These are phyloP conservation scores for Agrotis puta DNA, from an alignment of 2,888 invertebrate species.

Conservation along the genomic window DNA sequence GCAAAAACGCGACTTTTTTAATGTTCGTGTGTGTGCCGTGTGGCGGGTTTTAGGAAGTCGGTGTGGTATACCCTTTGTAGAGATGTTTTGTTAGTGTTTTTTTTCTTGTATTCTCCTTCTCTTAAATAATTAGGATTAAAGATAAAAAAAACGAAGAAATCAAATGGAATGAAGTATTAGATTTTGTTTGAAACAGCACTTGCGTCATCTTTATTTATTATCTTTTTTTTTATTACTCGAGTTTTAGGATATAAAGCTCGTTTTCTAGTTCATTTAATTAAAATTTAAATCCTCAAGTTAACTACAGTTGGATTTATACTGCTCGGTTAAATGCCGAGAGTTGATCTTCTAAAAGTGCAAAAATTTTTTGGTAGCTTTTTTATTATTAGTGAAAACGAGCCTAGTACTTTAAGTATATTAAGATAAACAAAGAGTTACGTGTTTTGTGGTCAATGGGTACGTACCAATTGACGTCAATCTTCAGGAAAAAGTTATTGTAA, in stretches of 20 bases:
- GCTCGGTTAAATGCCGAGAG: neutral
- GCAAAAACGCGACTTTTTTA: conserved; percentile 87
- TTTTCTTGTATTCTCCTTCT: conserved; percentile 16
- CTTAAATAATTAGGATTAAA: conserved; percentile 25
- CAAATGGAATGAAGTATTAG: neutral
- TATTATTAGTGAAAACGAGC: neutral
- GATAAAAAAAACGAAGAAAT: conserved; percentile 13
- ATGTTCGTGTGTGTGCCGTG: conserved; percentile 85
- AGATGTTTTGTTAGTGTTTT: conserved; percentile 17
- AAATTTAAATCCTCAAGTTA: too few relatives aligned
- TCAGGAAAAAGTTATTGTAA: conserved; percentile 2
- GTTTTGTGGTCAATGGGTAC: neutral
- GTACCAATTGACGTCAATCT: conserved; percentile 28
- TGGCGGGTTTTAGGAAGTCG: conserved; percentile 71
- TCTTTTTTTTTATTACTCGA: neutral
- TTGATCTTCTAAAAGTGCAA: neutral
- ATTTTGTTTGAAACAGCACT: neutral
- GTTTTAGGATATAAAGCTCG: neutral
- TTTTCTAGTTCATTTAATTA: neutral
- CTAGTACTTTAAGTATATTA: neutral
- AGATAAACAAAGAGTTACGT: too few relatives aligned
- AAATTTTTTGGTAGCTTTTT: neutral
- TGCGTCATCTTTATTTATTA: neutral
- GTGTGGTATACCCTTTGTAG: conserved; percentile 60
- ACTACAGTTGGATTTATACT: too few relatives aligned